phyloP scores from a whole-genome alignment of 2,113 vertebrate genomes.

The Origma solitaria region DNA sequence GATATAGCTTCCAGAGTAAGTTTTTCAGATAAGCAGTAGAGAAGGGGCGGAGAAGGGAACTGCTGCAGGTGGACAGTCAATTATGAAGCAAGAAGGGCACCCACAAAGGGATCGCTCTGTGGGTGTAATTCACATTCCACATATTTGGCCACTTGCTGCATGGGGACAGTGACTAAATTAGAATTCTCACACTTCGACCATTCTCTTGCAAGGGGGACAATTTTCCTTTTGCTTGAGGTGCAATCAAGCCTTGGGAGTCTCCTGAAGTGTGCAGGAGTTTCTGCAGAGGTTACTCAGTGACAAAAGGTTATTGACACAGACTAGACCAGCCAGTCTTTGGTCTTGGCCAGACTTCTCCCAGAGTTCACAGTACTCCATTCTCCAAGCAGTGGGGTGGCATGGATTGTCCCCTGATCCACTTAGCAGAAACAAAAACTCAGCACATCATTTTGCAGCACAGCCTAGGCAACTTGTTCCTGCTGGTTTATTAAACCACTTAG shows the following conservation, averaged over 20 bases:
- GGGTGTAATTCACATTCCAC: not conserved
- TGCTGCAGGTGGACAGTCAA: not conserved
- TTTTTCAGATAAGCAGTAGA: not conserved
- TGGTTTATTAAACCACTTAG: not conserved
- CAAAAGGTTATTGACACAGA: not conserved
- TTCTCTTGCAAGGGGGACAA: not conserved
- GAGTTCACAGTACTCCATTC: not conserved
- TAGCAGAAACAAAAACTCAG: not conserved
- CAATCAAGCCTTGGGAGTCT: not conserved
- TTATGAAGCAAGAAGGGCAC: not conserved
- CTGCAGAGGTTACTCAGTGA: not conserved
- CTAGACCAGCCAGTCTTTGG: not conserved
- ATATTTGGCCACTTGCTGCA: accelerated
- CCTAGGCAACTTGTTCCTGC: not conserved
- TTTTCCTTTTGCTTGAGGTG: not conserved
- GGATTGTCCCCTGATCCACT: not conserved
- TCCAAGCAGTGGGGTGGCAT: accelerated
- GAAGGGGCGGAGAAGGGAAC: not conserved
- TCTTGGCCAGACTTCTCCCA: not conserved
- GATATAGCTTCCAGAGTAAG: not conserved
- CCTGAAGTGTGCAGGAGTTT: not conserved
- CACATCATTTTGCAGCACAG: not conserved
- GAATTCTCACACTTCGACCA: not conserved
- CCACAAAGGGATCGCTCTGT: not conserved
- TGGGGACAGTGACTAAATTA: not conserved